Evolutionary conservation across 2,888 invertebrate species (phyloP).

Genomic region (Aphidius colemani): DNA sequence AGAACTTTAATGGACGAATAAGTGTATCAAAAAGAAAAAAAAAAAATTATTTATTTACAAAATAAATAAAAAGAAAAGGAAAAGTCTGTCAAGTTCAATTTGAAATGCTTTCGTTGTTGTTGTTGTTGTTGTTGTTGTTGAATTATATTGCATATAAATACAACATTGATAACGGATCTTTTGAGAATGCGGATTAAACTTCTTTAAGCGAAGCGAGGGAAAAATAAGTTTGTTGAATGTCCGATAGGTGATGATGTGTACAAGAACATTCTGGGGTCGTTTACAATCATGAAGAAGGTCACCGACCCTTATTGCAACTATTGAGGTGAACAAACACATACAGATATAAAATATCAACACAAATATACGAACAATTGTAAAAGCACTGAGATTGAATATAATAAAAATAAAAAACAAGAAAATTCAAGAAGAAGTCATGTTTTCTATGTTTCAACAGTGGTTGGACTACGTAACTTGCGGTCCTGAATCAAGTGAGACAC

Average conservation of each 20-base stretch:
- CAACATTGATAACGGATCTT: conserved; percentile 44
- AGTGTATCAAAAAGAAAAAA: too few relatives aligned
- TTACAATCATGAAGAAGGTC: conserved; percentile 47
- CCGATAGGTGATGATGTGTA: conserved; percentile 57
- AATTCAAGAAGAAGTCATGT: conserved; percentile 9
- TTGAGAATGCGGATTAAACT: conserved; percentile 49
- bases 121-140: too few relatives aligned
- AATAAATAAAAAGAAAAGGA: too few relatives aligned
- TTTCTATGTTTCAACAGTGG: conserved; percentile 16
- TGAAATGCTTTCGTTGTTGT: too few relatives aligned
- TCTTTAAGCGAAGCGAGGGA: conserved; percentile 10
- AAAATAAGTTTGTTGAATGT: conserved; percentile 40
- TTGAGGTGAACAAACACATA: conserved; percentile 8
- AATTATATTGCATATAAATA: too few relatives aligned
- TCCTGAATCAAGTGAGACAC: too few relatives aligned
- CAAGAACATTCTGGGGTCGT: conserved; percentile 22
- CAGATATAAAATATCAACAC: neutral
- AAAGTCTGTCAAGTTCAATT: too few relatives aligned
- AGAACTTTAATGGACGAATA: too few relatives aligned
- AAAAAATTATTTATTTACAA: too few relatives aligned
- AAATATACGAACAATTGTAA: too few relatives aligned
- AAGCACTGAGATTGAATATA: conserved; percentile 1
- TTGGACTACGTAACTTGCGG: too few relatives aligned
- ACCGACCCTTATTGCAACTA: conserved; percentile 42
- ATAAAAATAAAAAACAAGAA: neutral